phyloP scores from a whole-genome alignment of 2,888 invertebrate species.

The Cantharis nigra region DNA sequence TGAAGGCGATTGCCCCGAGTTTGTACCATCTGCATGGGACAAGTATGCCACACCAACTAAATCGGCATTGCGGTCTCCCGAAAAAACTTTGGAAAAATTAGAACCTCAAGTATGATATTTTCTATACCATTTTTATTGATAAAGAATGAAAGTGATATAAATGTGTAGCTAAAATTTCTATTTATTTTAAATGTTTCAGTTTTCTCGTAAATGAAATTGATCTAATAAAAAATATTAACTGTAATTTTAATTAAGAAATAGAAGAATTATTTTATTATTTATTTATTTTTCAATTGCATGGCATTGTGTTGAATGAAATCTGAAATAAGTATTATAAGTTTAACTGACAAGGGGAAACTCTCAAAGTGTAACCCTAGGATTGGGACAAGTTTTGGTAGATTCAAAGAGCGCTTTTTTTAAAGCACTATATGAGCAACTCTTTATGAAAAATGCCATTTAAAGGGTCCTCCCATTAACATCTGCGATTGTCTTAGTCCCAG shows the following conservation, averaged over 20 bases:
- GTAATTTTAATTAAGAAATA: not conserved
- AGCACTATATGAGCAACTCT: too few relatives aligned
- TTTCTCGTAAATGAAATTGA: not conserved
- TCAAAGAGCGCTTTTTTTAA: too few relatives aligned
- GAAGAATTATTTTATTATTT: not conserved
- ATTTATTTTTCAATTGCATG: not conserved
- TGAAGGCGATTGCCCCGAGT: slow-evolving; percentile 69
- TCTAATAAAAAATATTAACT: not conserved
- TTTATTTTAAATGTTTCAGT: not conserved
- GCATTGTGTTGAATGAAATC: not conserved
- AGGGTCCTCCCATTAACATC: too few relatives aligned
- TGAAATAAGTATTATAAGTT: not conserved
- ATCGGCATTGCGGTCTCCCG: slow-evolving; percentile 70
- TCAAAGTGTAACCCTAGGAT: too few relatives aligned
- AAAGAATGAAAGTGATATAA: not conserved
- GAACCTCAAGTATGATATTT: slow-evolving; percentile 18
- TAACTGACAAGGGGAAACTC: not conserved
- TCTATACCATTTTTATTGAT: not conserved
- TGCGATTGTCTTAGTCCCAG: too few relatives aligned
- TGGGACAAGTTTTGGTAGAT: too few relatives aligned
- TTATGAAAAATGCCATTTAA: too few relatives aligned
- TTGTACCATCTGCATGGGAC: slow-evolving; percentile 83
- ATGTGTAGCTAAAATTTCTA: not conserved
- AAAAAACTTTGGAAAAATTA: slow-evolving; percentile 54
- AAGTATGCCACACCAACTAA: slow-evolving; percentile 76